Evolutionary conservation across 2,113 vertebrate genomes (phyloP).

Genomic region (Spea multiplicata): DNA sequence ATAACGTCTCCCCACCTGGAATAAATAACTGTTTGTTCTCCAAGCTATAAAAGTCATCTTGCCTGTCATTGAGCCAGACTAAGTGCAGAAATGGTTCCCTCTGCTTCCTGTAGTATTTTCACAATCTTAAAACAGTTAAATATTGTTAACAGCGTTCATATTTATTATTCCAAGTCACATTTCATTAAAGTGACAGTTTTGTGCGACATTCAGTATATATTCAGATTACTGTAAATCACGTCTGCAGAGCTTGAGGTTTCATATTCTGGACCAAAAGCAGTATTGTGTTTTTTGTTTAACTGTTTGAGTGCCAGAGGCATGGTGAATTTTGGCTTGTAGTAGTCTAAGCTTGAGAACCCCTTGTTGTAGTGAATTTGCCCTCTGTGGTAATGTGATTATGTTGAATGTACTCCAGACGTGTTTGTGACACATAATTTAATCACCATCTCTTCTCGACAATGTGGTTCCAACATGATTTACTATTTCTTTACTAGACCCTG

Average conservation of each 20-base stretch:
- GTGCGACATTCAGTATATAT: not conserved
- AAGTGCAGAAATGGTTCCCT: too few species aligned
- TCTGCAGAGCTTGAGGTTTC: not conserved
- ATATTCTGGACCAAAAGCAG: not conserved
- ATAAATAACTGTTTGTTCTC: not conserved
- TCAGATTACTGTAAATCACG: not conserved
- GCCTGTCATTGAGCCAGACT: not conserved
- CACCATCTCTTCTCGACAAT: not conserved
- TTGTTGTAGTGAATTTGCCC: not conserved
- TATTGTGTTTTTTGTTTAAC: too few species aligned
- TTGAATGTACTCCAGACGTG: constrained; percentile 11
- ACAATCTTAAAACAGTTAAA: too few species aligned
- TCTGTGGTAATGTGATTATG: not conserved
- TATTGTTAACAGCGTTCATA: too few species aligned
- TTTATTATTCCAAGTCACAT: too few species aligned
- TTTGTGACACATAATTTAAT: constrained; percentile 14
- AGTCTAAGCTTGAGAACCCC: not conserved
- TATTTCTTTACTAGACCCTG: not conserved
- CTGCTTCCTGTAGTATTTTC: too few species aligned
- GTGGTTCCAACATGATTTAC: constrained; percentile 3
- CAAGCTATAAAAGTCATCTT: not conserved
- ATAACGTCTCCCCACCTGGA: not conserved
- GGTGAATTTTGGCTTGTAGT: not conserved
- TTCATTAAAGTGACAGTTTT: too few species aligned
- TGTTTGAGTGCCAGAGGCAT: not conserved